Base-by-base conservation (phyloP, 1,140 invertebrate species). In the Achroia grisella region DNA sequence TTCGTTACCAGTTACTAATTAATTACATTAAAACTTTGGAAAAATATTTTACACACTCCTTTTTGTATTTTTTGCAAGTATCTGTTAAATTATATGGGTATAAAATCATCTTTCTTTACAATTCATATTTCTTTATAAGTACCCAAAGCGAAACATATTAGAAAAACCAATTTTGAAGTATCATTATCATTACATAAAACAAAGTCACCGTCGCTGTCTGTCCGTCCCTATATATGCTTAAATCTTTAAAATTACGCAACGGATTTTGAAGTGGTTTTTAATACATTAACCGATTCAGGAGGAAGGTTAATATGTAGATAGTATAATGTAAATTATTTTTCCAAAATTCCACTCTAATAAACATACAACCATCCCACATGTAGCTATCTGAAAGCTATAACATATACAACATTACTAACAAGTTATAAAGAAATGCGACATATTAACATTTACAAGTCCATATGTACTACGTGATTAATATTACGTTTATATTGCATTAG, bases 381-480 rank as follows among this genome's bases (percentile, higher is more conserved):
- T 59, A 48, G 47, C 56, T 58, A 59, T 59, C 40, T 30, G 44
- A 53, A 55, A 57, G 59, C 59, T 44, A 48, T 62, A 57, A 54
- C 54, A 36, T 57, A 55, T 36, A 47, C 33, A 14, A 56, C 44
- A 36, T 31, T 36, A 34, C n/a, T 37, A 37, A 37, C 35, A 37
- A 37, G 17, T 37, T 28, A 6, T 15, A 44, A 44, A 11, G 8
- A 15, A 35, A 36, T 36, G 27, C 28, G 14, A 32, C 6, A 9
- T 34, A 34, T 34, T 32, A 42, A 52, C 49, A 52, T n/a, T n/a
- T n/a, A 27, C 45, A 23, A 23, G 31, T 45, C 8, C 17, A 30
- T 46, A 52, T 32, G 6, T 13, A 32, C 42, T 44, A 52, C 39
- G 37, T 51, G 17, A 44, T 37, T 32, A 41, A 46, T 52, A 10